Evolutionary conservation across 1,140 invertebrate species (phyloP), one percentile per base, ranked within the genome.

Genomic region (Drosophila teissieri): DNA sequence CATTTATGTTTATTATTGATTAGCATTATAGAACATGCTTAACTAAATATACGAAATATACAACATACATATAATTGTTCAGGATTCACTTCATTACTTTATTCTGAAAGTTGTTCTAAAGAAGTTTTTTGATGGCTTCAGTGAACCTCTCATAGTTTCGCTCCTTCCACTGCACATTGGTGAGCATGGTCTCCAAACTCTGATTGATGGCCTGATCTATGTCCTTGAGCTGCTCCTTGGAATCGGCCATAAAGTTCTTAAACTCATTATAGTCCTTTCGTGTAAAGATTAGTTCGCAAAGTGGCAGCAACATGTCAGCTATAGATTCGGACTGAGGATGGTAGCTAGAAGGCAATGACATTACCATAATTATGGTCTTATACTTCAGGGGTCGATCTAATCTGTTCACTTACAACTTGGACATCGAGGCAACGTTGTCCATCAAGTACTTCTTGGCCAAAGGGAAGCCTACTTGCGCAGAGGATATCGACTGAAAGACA

Each of bases 371-470:
- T 31, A 19, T 4, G 1, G 40, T 44, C 6, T 15, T 17, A 42
- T 8, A n/a, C 15, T 15, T 3, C 11, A 19, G 7, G 7, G 4
- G 19, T 8, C n/a, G 4, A 12, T 12, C 8, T 31, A 0, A 31
- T 10, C 4, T 3, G 2, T 46, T 77, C 37, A 93, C 93, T 93
- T 92, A 95, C 95, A 93, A 94, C 22, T 94, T 80, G 17, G 92
- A 86, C 22, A 96, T 94, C 1, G 93, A 83, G 2, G 92, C 70
- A 19, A 95, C 92, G 39, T 94, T 91, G 3, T 93, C 88, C 24
- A 94, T 93, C 7, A 95, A 91, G 84, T 95, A 96, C 49, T 95
- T 93, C 39, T 94, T 93, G 3, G 95, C 94, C 37, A 95, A 85
- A 54, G 93, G 94, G 69, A 93, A 95, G 2, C 95, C 95, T 49